Evolutionary conservation across 2,888 invertebrate species (phyloP).

Genomic region (Hemistola chrysoprasaria): DNA sequence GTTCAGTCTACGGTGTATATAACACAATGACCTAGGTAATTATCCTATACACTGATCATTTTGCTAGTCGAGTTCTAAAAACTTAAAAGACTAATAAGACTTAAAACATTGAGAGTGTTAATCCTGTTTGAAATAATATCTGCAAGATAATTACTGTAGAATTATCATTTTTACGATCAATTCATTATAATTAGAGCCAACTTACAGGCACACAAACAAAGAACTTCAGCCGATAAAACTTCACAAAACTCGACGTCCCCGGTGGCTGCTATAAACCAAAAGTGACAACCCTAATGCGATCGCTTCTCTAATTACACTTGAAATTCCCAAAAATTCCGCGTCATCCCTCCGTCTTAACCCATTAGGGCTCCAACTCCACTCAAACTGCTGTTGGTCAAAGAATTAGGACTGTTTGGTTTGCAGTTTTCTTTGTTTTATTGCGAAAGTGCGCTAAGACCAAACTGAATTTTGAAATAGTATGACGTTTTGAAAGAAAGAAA

Average conservation of each 20-base stretch:
- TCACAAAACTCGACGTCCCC: slow-evolving; percentile 42
- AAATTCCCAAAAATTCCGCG: slow-evolving; percentile 71
- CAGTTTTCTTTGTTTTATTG: not conserved
- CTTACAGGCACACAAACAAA: slow-evolving; percentile 23
- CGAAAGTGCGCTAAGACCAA: not conserved
- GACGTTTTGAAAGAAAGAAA: too few relatives aligned
- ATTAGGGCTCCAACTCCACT: slow-evolving; percentile 64
- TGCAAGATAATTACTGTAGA: too few relatives aligned
- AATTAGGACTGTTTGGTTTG: slow-evolving; percentile 4
- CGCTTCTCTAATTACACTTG: slow-evolving; percentile 71
- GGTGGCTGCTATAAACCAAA: slow-evolving; percentile 65
- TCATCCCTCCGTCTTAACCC: slow-evolving; percentile 64
- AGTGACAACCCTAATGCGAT: slow-evolving; percentile 76
- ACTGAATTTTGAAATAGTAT: not conserved
- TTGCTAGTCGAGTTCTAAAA: too few relatives aligned
- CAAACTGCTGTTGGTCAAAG: slow-evolving; percentile 14
- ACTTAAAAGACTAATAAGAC: too few relatives aligned
- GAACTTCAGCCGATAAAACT: slow-evolving; percentile 49
- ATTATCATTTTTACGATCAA: too few relatives aligned
- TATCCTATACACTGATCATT: too few relatives aligned
- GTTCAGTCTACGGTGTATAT: too few relatives aligned
- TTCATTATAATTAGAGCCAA: not conserved
- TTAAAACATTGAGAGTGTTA: too few relatives aligned
- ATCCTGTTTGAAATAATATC: too few relatives aligned
- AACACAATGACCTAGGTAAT: too few relatives aligned